phyloP scores from a whole-genome alignment of 2,113 vertebrate genomes.

The Melanostigma gelatinosum region DNA sequence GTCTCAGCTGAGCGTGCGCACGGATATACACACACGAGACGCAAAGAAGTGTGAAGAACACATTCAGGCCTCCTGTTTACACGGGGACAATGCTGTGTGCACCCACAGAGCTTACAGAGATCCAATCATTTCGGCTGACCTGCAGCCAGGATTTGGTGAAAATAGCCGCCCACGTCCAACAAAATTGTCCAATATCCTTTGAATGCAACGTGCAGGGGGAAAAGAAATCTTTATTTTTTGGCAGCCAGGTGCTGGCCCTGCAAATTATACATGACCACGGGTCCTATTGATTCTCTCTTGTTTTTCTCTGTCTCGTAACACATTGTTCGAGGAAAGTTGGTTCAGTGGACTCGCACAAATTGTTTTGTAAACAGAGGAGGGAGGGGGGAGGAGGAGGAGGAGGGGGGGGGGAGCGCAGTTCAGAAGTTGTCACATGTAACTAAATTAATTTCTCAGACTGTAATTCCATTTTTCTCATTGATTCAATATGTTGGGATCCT shows the following conservation, averaged over 20 bases:
- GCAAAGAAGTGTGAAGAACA: conserved; percentile 59
- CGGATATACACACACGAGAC: conserved; percentile 43
- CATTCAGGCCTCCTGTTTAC: conserved; percentile 72
- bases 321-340: conserved; percentile 77
- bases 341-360: conserved; percentile 69
- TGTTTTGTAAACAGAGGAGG: conserved; percentile 73
- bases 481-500: conserved; percentile 37
- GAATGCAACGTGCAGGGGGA: conserved; percentile 62
- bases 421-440: conserved; percentile 61
- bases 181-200: conserved; percentile 76
- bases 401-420: conserved; percentile 25
- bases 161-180: conserved; percentile 69
- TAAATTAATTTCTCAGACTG: conserved; percentile 49
- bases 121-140: conserved; percentile 74
- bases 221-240: conserved; percentile 77
- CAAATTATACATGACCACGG: conserved; percentile 82
- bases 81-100: conserved; percentile 54
- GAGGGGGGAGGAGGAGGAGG: neutral
- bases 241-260: conserved; percentile 78
- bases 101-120: conserved; percentile 64
- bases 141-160: conserved; percentile 73
- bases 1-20: conserved; percentile 49
- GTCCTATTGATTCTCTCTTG: conserved; percentile 81
- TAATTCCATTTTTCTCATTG: conserved; percentile 53
- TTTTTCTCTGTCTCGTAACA: conserved; percentile 79